A percentile compares a stretch with the other conserved stretches of the same genome.
phyloP scores from a whole-genome alignment of 2,797 vertebrate genomes.

The Lagocephalus sceleratus region DNA sequence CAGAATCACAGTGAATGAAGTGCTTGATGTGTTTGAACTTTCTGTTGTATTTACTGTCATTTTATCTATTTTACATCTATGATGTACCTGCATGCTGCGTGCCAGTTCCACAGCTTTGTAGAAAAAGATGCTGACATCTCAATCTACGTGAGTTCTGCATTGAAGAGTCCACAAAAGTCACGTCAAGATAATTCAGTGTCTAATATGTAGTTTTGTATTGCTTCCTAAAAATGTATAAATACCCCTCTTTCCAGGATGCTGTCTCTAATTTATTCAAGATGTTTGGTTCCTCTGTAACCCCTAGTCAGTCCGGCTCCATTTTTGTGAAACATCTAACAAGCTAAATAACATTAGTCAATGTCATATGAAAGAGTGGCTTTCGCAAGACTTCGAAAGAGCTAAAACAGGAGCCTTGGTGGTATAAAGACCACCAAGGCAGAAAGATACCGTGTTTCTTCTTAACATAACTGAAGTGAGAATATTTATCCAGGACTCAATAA shows the following conservation, averaged over 20 bases:
- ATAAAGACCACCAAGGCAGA: too few relatives aligned
- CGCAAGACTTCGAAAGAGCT: slow-evolving; percentile 49
- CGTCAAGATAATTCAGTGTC: slow-evolving; percentile 53
- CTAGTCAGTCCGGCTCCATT: slow-evolving; percentile 58
- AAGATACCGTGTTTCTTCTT: slow-evolving; percentile 58
- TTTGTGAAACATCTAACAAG: slow-evolving; percentile 68
- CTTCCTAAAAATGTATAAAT: slow-evolving; percentile 73
- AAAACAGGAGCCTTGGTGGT: slow-evolving; percentile 57
- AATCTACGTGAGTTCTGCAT: slow-evolving; percentile 34
- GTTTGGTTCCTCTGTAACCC: slow-evolving; percentile 59
- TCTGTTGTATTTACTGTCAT: slow-evolving; percentile 71
- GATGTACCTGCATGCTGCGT: slow-evolving; percentile 52
- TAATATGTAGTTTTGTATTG: slow-evolving; percentile 63
- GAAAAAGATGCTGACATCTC: slow-evolving; percentile 43
- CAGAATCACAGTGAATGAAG: slow-evolving; percentile 76
- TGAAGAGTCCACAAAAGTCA: slow-evolving; percentile 50
- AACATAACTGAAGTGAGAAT: slow-evolving; percentile 57
- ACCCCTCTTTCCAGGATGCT: slow-evolving; percentile 60
- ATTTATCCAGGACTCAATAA: slow-evolving; percentile 70
- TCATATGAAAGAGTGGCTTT: slow-evolving; percentile 70
- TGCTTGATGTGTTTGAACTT: slow-evolving; percentile 77
- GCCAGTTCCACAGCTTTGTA: slow-evolving; percentile 34
- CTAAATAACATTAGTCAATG: slow-evolving; percentile 78
- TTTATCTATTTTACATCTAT: slow-evolving; percentile 26
- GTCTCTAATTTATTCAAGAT: slow-evolving; percentile 77